Base-by-base conservation (phyloP, 92 coral and sea anemone genomes). In the Montipora capitata region DNA sequence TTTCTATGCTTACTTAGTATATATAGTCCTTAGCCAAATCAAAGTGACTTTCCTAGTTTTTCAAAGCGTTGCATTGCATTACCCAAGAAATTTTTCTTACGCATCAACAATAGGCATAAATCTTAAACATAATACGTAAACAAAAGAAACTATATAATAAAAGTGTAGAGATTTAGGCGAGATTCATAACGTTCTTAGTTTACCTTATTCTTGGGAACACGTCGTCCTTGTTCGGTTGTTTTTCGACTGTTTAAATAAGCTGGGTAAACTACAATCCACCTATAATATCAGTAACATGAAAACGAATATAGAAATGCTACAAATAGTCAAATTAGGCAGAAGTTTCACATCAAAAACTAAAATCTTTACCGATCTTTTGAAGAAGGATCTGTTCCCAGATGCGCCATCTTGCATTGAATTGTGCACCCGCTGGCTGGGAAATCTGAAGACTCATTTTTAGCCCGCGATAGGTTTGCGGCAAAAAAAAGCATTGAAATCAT, bases 251-350 rank as follows among this genome's bases (percentile, higher is more conserved):
- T 98, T 27, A 98, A 78, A 74, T 96, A 98, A 1, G 98, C 96
- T 20, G 99, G 99, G 76, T 98, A 98, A n/a, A 98, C 94, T 10
- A 96, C 61, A 17, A 92, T 80, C 99, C 99, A 98, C 72, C 99
- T 98, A 70, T 15, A 76, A 54, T 48, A 68, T 16, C 12, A 69
- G 39, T 4, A 10, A 79, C 15, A 18, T 39, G 13, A n/a, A 48
- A 1, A 1, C n/a, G 4, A 38, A 12, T 3, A 56, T 0, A 72
- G 72, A 7, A 17, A 7, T 5, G 10, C 2, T 10, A 9, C 41
- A 7, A 59, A 56, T 4, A 3, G 13, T 4, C 48, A 62, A 59
- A 83, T 17, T 4, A 3, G 18, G 27, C 3, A 1, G 16, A 16
- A 78, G 14, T 20, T 42, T 7, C 48, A 73, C 0, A 2, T 4